Base-by-base conservation (phyloP, 2,797 vertebrate genomes). In the Diceros bicornis region DNA sequence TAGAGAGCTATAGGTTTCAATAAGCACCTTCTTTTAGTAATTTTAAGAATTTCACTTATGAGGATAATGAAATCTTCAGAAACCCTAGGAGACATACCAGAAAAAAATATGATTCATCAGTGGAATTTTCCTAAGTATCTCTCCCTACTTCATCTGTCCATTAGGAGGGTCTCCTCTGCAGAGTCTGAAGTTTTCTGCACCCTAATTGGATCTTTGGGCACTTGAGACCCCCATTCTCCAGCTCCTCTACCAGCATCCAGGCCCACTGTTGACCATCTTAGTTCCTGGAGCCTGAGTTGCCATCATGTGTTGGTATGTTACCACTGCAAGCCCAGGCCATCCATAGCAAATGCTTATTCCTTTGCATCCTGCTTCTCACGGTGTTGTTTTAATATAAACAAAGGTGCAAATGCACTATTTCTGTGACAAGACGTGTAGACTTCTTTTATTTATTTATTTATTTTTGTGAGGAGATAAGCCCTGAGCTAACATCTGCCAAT, bases 1-100 rank as follows among this genome's bases (percentile, higher is more conserved):
- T 79, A 69, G 95, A 86, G 92, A 96, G 92, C 97, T 97, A 94
- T 95, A 96, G 97, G 96, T 98, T 98, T 97, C 97, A 97, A 97
- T 98, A 98, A 97, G 97, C 88, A 98, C 97, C 97, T 98, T 98
- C 93, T 91, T 97, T 89, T 57, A 90, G 96, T 97, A 96, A 97
- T 97, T 97, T 97, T 85, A 98, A 97, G 97, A 98, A 97, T 98
- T 97, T 96, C 95, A 93, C 97, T 97, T 97, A 97, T 89, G 90
- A 94, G 93, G 93, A 86, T 97, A 97, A 97, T 97, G 94, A 97
- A 97, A 96, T 96, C 97, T 97, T 98, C 88, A 98, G 97, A 98
- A 97, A 95, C 97, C 72, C 96, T 98, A 86, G 96, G 97, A 97
- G 96, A 97, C 89, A 94, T 97, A 97, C 87, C 93, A 92, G 87